Base-by-base conservation (phyloP, 1,140 invertebrate species). In the Bicyclus anynana region DNA sequence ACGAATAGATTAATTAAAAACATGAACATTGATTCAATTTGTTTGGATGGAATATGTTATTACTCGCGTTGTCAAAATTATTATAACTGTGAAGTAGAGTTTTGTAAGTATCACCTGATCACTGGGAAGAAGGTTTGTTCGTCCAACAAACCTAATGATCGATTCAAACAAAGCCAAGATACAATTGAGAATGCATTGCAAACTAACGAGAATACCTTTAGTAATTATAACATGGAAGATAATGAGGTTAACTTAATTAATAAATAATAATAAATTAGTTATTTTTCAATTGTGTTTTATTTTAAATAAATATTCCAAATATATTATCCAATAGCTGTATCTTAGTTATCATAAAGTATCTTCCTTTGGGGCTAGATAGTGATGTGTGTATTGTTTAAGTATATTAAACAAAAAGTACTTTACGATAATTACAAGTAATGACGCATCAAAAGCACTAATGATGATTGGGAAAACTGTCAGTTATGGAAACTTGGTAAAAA, bases 41-140 rank as follows among this genome's bases (percentile, higher is more conserved):
- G 80, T 54, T 38, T 62, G 0, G 49, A 79, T n/a, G 77, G 75
- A n/a, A 44, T 74, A 13, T 83, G 77, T 52, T 77, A 83, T 44
- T 83, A 79, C 27, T 60, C 65, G 17, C 21, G 52, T 6, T 76
- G 72, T 59, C 53, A 75, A 62, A 26, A 59, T 26, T 50, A 59
- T 26, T 50, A 61, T 13, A 64, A 71, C 4, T 74, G 72, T 56
- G 53, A 67, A 59, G n/a, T 65, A 7, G 47, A 61, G 27, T 67
- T 72, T 49, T 82, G 76, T 47, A 72, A 74, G 37, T 79, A 79
- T 56, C 59, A 70, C 57, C 62, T 82, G 49, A 26, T 82, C 21
- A 74, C 63, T 5, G 70, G 65, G 17, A 58, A 65, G 47, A 67
- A 62, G 47, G 62, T 63, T 59, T 80, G 75, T 54, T 62, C 65